Evolutionary conservation across 2,888 invertebrate species (phyloP).

Genomic region (Copidosoma aretas): DNA sequence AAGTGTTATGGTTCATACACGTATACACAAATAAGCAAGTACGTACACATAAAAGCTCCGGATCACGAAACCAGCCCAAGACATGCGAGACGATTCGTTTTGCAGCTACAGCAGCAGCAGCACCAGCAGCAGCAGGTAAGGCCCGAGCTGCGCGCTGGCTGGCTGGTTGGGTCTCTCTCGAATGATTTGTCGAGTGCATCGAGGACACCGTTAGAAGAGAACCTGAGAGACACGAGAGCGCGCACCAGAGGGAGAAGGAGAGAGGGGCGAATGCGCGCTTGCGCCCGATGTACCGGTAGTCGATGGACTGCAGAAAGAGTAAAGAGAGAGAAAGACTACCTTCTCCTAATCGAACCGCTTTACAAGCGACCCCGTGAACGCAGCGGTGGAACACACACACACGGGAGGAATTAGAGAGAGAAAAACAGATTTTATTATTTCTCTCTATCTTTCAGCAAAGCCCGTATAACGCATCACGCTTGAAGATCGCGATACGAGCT

Average conservation of each 20-base stretch:
- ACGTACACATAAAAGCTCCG: neutral
- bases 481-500: too few species aligned
- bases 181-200: constrained; percentile 54
- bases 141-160: too few species aligned
- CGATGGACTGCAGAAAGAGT: constrained; percentile 28
- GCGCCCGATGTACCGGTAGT: constrained; percentile 48
- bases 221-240: constrained; percentile 25
- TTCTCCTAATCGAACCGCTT: constrained; percentile 44
- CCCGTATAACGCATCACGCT: too few species aligned
- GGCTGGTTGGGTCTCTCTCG: constrained; percentile 37
- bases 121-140: constrained; percentile 8
- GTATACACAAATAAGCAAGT: too few species aligned
- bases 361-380: constrained; percentile 37
- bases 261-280: constrained; percentile 2
- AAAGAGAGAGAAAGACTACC: too few species aligned
- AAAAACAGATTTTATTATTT: too few species aligned
- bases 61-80: constrained; percentile 36
- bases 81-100: constrained; percentile 37
- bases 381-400: neutral
- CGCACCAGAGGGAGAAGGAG: constrained; percentile 25
- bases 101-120: constrained; percentile 12
- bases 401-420: too few species aligned
- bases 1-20: too few species aligned
- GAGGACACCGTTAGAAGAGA: constrained; percentile 50
- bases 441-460: too few species aligned